A percentile compares a stretch with the other conserved stretches of the same genome.
phyloP scores from a whole-genome alignment of 2,797 vertebrate species.

The Potorous gilbertii region DNA sequence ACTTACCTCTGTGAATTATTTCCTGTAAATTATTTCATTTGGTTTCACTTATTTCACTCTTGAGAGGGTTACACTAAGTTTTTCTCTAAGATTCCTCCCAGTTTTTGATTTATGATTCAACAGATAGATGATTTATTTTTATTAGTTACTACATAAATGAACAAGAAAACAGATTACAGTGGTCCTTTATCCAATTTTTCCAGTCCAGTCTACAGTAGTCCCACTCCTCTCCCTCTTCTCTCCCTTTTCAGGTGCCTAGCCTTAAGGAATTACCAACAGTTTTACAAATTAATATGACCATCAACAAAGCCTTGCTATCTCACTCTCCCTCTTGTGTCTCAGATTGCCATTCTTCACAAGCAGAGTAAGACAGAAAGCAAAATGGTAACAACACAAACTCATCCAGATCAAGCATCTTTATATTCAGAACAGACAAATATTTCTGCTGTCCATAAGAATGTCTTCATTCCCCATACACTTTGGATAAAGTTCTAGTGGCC shows the following conservation, averaged over 20 bases:
- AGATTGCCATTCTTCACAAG: not conserved
- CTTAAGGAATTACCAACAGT: not conserved
- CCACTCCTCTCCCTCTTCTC: not conserved
- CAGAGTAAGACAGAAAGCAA: not conserved
- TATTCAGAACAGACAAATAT: not conserved
- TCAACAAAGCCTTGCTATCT: not conserved
- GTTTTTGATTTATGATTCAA: not conserved
- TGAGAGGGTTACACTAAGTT: not conserved
- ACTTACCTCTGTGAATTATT: not conserved
- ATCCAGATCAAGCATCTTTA: not conserved
- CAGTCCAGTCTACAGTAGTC: not conserved
- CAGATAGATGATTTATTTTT: not conserved
- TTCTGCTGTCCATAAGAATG: not conserved
- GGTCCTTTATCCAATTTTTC: not conserved
- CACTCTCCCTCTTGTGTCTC: not conserved
- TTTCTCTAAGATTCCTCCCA: not conserved
- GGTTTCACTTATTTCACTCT: not conserved
- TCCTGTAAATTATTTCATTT: not conserved
- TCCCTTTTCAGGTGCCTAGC: not conserved
- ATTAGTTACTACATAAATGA: constrained; percentile 1
- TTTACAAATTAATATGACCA: not conserved
- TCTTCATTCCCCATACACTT: not conserved
- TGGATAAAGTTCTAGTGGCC: not conserved
- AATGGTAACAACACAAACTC: not conserved
- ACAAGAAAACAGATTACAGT: not conserved